Evolutionary conservation across 2,888 invertebrate genomes (phyloP), one percentile per base, ranked within the genome.

Genomic region (Camponotus fellah): DNA sequence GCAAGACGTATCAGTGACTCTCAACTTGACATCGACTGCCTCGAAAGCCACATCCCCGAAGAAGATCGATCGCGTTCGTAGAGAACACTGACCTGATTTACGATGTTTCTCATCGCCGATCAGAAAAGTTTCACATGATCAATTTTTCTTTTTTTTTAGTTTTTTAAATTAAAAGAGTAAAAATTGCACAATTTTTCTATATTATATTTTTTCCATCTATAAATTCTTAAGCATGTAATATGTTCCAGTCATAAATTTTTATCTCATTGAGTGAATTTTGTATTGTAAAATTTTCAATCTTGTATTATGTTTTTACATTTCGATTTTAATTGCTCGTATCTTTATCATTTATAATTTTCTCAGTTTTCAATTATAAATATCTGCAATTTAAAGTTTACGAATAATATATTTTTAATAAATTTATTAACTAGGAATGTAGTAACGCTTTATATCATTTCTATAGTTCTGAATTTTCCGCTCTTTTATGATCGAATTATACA

Each of bases 31-130:
- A 85, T 79, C 82, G 82, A 76, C 83, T 58, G 79, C 71, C 79
- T 64, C 14, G 76, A 65, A 75, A 65, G 58, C 62, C 74, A 74
- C 77, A 82, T 87, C 32, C 37, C 53, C 79, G 82, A 86, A 84
- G 84, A 87, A 88, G 89, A 89, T 88, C 89, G 88, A 89, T 88
- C 74, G 81, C 72, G 68, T 76, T 72, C 56, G 56, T 66, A 58
- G 56, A 75, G 72, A 66, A 56, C 75, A 76, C 64, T 49, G 64
- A 80, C 79, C 60, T 85, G 85, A 88, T 82, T 86, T 86, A 85
- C 85, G 72, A 71, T 62, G 65, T 75, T 75, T 68, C 62, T 40
- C 72, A 66, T 83, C 68, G 75, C 49, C 40, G 60, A 46, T 14
- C 53, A 83, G 83, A 85, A 86, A 83, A 80, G 82, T 86, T 49